These are phyloP conservation scores for Cryptocephalus moraei DNA, from an alignment of 2,888 invertebrate genomes.

Conservation along the genomic window DNA sequence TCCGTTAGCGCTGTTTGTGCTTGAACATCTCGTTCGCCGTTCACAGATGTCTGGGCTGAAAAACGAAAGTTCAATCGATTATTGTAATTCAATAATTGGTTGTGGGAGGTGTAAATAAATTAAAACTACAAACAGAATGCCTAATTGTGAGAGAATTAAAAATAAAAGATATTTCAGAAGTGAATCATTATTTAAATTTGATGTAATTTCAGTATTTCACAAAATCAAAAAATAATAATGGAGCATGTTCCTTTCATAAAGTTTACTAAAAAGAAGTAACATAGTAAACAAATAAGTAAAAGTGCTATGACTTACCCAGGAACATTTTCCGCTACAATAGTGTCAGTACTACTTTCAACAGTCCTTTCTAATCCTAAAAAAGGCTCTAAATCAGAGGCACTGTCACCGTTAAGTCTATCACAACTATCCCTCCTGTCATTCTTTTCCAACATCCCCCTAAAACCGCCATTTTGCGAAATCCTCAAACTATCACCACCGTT, in stretches of 20 bases:
- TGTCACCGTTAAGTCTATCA: conserved; percentile 9
- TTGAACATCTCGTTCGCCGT: conserved; percentile 33
- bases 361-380: conserved; percentile 27
- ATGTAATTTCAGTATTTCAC: no score
- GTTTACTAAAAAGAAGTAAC: no score
- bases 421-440: conserved; percentile 4
- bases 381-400: conserved; percentile 16
- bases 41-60: background rate
- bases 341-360: conserved; percentile 46
- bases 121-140: no score
- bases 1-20: conserved; percentile 32
- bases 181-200: no score
- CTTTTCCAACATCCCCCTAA: conserved; percentile 3
- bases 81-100: no score
- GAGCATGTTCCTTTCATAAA: no score
- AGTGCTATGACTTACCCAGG: conserved; percentile 18
- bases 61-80: no score
- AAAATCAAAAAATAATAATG: no score
- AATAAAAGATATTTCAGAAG: no score
- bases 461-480: conserved; percentile 9
- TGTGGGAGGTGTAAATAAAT: no score
- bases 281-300: no score
- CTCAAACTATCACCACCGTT: background rate
- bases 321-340: conserved; percentile 36
- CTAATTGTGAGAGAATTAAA: no score